Base-by-base conservation (phyloP, 2,888 invertebrate species). In the Eristalis arbustorum region DNA sequence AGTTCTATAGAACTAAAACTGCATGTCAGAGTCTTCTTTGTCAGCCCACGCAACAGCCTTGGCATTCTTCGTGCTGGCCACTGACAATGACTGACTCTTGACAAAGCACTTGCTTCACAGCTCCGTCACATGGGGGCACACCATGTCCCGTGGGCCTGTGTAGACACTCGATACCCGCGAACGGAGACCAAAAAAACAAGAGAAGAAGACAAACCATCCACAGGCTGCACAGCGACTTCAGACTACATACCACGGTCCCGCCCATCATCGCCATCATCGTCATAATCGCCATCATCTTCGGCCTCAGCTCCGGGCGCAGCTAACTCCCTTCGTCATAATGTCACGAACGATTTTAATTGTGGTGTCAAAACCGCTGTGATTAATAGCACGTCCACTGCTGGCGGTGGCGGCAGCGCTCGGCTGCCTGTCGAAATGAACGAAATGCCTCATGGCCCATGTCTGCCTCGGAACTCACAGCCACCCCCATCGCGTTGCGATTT, bases 321-420 rank as follows among this genome's bases (percentile, higher is more conserved):
- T 8, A 31, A 8, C 31, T 31, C 31, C 31, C 31, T 31, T 31
- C 31, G 31, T 31, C 10, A 67, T 87, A 83, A 82, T 87, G 87
- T 87, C 87, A 87, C 87, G 87, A 87, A 74, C 83, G 63, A 83
- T 83, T 87, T 87, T 87, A 87, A 87, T 87, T 83, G 87, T 87
- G 78, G 87, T 87, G 87, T 87, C 87, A 87, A 83, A 87, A 87
- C 37, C 75, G 79, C 67, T 75, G 78, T 83, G 83, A 87, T 87
- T 87, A 87, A 87, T 87, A 79, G 78, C 87, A 78, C 83, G 83
- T 83, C 87, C 83, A 79, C 74, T 83, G 77, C 42, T 22, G 42
- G 37, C 57, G 80, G 64, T 67, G 66, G 40, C 64, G 75, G 78
- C 61, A 79, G 63, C 83, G 77, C 64, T 82, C 71, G 74, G 76